phyloP scores from a whole-genome alignment of 1,140 invertebrate species.

The Diprion similis region DNA sequence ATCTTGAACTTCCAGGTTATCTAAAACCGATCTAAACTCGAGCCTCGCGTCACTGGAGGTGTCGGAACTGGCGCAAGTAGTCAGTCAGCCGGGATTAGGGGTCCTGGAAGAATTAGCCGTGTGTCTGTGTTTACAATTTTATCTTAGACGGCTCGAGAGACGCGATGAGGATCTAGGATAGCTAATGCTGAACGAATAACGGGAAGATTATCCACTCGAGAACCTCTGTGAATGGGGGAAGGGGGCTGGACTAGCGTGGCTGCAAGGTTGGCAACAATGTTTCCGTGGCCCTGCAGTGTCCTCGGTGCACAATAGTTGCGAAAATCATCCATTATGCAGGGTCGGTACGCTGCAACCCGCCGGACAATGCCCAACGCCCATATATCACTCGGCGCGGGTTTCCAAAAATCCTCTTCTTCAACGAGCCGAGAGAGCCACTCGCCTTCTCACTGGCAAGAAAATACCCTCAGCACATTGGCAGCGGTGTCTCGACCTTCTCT shows the following conservation, averaged over 20 bases:
- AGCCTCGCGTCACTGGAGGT: conserved; percentile 12
- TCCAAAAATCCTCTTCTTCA: conserved; percentile 50
- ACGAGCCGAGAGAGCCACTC: conserved; percentile 35
- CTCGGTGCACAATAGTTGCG: conserved; percentile 52
- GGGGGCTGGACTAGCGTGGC: conserved; percentile 20
- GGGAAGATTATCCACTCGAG: conserved; percentile 61
- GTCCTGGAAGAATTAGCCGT: not conserved
- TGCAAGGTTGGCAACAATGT: conserved; percentile 50
- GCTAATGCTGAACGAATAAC: conserved; percentile 55
- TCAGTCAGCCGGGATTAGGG: not conserved
- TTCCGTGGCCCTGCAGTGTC: conserved; percentile 35
- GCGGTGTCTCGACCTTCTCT: too few species aligned
- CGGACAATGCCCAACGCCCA: conserved; percentile 57
- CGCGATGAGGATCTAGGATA: too few species aligned
- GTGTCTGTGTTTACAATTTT: not conserved
- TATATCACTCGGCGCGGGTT: conserved; percentile 56
- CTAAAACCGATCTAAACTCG: conserved; percentile 14
- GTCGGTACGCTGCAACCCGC: conserved; percentile 32
- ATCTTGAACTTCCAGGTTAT: not conserved
- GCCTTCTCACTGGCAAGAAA: not conserved
- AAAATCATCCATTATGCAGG: conserved; percentile 61
- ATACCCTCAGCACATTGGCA: too few species aligned
- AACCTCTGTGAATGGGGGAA: conserved; percentile 12
- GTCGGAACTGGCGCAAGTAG: conserved; percentile 12
- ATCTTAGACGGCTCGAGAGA: not conserved